phyloP scores from a whole-genome alignment of 1,140 invertebrate genomes.

The Dryas iulia region DNA sequence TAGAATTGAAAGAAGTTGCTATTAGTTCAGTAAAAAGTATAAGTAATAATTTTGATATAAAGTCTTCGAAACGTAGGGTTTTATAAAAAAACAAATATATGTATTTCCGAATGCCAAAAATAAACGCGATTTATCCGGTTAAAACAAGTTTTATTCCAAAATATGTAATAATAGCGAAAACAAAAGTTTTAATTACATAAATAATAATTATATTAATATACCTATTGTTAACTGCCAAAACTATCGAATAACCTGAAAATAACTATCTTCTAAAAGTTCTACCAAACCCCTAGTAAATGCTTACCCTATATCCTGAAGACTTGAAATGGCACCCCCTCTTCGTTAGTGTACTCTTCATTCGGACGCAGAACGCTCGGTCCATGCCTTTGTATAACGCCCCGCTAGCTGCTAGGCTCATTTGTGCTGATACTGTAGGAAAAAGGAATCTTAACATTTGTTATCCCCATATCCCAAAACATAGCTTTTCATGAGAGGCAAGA shows the following conservation, averaged over 20 bases:
- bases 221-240: background rate
- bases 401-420: conserved; percentile 90
- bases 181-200: too few relatives aligned
- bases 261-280: background rate
- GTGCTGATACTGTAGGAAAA: conserved; percentile 86
- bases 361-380: conserved; percentile 95
- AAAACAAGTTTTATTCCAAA: too few relatives aligned
- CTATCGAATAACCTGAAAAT: background rate
- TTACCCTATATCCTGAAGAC: conserved; percentile 97
- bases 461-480: too few relatives aligned
- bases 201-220: too few relatives aligned
- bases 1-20: background rate
- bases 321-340: conserved; percentile 99
- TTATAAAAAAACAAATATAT: too few relatives aligned
- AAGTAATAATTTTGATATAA: too few relatives aligned
- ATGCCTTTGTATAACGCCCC: conserved; percentile 89
- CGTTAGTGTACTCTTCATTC: conserved; percentile 98
- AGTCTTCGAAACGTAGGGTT: too few relatives aligned
- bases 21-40: too few relatives aligned
- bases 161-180: too few relatives aligned
- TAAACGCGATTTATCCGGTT: too few relatives aligned
- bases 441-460: background rate
- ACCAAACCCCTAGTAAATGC: conserved; percentile 45
- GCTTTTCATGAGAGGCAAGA: too few relatives aligned
- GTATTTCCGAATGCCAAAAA: too few relatives aligned